phyloP scores from a whole-genome alignment of 2,888 invertebrate genomes.

The Ceratothoa steindachneri region DNA sequence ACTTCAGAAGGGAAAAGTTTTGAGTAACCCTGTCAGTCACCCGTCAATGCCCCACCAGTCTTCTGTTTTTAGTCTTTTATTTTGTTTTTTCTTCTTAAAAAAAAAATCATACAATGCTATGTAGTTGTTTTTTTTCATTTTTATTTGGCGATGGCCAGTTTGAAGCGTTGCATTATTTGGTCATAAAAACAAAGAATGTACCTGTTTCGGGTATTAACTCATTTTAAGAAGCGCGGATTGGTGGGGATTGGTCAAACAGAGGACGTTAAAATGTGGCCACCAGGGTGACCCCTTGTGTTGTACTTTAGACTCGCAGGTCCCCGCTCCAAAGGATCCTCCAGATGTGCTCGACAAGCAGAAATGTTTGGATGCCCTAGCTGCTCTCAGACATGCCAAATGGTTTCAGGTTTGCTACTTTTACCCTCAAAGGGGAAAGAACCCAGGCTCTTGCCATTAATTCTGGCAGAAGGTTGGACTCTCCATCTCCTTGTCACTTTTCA shows the following conservation, averaged over 20 bases:
- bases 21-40: conserved; percentile 14
- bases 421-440: conserved; percentile 20
- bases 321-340: conserved; percentile 62
- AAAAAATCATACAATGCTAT: no score
- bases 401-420: conserved; percentile 80
- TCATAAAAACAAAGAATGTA: no score
- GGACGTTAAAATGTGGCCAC: not conserved
- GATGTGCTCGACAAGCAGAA: conserved; percentile 98
- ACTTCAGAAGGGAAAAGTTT: conserved; percentile 44
- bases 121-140: no score
- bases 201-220: not conserved
- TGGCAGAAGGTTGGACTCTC: conserved; percentile 5
- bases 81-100: no score
- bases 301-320: conserved; percentile 48
- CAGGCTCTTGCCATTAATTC: conserved; percentile 20
- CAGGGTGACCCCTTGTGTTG: conserved; percentile 23
- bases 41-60: not conserved
- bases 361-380: conserved; percentile 99
- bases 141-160: no score
- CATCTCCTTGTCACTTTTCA: conserved; percentile 44
- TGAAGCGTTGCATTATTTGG: no score
- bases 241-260: not conserved
- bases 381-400: conserved; percentile 99
- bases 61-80: not conserved
- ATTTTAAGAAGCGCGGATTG: not conserved